These are phyloP conservation scores for Leptodactylus fallax DNA, from an alignment of 2,797 vertebrate genomes.

Conservation along the genomic window DNA sequence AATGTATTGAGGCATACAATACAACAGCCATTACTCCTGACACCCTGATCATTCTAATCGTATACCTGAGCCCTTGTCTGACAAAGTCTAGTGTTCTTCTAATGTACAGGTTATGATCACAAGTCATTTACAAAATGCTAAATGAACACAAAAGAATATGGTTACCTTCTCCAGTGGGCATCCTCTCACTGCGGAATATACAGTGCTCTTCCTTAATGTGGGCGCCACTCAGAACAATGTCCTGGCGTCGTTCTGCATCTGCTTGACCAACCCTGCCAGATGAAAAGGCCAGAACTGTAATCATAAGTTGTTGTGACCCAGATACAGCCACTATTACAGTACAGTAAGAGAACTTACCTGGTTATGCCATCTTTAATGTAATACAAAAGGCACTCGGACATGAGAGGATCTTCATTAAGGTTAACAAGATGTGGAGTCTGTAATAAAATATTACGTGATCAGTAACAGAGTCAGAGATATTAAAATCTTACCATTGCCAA, in stretches of 20 bases:
- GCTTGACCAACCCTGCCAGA: conserved; percentile 91
- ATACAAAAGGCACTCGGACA: conserved; percentile 99
- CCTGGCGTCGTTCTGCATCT: conserved; percentile 92
- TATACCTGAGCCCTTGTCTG: background rate
- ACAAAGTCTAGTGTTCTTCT: background rate
- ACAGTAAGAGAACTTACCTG: conserved; percentile 78
- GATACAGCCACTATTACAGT: background rate
- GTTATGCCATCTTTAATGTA: conserved; percentile 99
- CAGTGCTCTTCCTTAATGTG: conserved; percentile 98
- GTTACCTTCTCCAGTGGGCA: conserved; percentile 87
- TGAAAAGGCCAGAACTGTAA: background rate
- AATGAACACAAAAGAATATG: conserved; percentile 19
- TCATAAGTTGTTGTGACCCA: no score
- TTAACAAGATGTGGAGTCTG: conserved; percentile 99
- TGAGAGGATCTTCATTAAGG: conserved; percentile 98
- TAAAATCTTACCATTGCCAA: background rate
- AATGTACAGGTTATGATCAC: background rate
- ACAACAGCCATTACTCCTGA: no score
- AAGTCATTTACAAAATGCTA: background rate
- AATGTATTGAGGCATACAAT: background rate
- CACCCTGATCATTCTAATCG: background rate
- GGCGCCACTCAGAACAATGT: conserved; percentile 96
- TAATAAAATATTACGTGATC: conserved; percentile 60
- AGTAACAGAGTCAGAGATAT: background rate
- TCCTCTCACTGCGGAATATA: conserved; percentile 93